Conservation (phyloP, 2,888 invertebrate species). For the Hipparchia semele region DNA sequence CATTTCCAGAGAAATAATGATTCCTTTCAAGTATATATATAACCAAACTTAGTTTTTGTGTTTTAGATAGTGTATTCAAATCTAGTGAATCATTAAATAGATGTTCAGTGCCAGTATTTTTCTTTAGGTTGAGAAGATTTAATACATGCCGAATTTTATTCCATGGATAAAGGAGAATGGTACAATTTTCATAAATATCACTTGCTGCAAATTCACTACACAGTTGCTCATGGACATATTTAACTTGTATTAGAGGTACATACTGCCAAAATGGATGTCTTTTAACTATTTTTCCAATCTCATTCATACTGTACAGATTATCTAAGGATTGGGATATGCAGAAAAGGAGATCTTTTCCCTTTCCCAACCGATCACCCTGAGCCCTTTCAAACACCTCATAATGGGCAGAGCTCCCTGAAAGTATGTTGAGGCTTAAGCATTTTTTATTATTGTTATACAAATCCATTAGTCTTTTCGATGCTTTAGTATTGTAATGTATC, state of each 20-base stretch:
- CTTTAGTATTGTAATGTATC: conserved; percentile 71
- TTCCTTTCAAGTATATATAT: conserved; percentile 73
- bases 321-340: conserved; percentile 64
- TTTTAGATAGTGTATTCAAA: conserved; percentile 53
- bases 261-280: conserved; percentile 77
- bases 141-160: conserved; percentile 62
- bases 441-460: conserved; percentile 68
- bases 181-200: conserved; percentile 73
- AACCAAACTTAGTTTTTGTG: conserved; percentile 68
- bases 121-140: conserved; percentile 45
- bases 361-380: conserved; percentile 72
- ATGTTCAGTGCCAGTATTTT: conserved; percentile 35
- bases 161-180: conserved; percentile 75
- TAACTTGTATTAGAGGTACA: conserved; percentile 69
- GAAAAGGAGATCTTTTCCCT: conserved; percentile 72
- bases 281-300: conserved; percentile 58
- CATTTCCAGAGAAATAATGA: conserved; percentile 77
- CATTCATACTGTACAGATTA: conserved; percentile 52
- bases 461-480: conserved; percentile 58
- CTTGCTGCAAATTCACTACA: conserved; percentile 54
- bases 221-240: conserved; percentile 64
- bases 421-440: conserved; percentile 70
- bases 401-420: conserved; percentile 69
- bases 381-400: conserved; percentile 71
- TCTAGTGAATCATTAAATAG: conserved; percentile 56